phyloP scores from a whole-genome alignment of 2,797 vertebrate genomes.

The Peromyscus attwateri region DNA sequence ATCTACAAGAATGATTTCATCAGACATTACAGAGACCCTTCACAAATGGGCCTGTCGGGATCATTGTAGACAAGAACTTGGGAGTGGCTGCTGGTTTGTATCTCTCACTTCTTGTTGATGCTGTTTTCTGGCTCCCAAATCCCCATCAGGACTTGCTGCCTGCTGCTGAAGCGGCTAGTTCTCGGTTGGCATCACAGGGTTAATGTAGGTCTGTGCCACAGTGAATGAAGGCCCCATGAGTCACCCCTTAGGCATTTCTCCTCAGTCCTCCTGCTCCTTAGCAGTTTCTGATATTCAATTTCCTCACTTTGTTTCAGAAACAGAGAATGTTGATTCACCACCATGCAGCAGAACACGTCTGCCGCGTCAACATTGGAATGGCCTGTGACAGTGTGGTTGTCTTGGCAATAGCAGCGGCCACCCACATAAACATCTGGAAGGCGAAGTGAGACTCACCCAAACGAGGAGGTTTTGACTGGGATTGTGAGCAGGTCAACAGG shows the following conservation, averaged over 20 bases:
- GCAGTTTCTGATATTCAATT: constrained; percentile 2
- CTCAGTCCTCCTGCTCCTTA: background rate
- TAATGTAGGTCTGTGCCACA: background rate
- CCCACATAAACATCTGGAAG: background rate
- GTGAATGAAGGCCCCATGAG: background rate
- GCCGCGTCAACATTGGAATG: background rate
- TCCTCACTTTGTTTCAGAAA: constrained; percentile 5
- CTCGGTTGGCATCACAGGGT: background rate
- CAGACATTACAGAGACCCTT: no score
- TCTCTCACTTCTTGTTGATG: background rate
- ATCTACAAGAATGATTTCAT: background rate
- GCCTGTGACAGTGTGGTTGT: background rate
- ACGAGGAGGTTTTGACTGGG: background rate
- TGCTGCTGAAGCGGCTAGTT: background rate
- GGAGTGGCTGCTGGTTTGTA: background rate
- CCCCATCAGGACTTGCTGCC: background rate
- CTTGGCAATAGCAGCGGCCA: background rate
- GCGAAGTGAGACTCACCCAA: background rate
- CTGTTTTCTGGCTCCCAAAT: background rate
- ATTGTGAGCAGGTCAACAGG: background rate
- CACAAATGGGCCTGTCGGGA: background rate
- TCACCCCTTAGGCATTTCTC: background rate
- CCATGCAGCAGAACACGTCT: background rate
- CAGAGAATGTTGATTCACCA: constrained; percentile 32
- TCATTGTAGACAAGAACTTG: background rate